phyloP scores from a whole-genome alignment of 2,113 vertebrate species.

The Microcebus murinus region DNA sequence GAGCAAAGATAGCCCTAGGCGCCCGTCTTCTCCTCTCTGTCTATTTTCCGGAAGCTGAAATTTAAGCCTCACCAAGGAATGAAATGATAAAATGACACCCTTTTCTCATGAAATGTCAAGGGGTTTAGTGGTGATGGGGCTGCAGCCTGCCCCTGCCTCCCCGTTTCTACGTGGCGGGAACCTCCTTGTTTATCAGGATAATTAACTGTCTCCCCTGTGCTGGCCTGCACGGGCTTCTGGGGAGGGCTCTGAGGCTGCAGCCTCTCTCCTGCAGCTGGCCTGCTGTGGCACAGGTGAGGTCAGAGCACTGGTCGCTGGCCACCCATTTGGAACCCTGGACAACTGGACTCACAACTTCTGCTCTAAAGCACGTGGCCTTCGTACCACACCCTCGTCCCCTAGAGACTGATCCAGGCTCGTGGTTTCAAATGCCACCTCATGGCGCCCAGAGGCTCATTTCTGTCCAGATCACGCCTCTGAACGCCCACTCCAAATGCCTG shows the following conservation, averaged over 20 bases:
- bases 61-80: slow-evolving; percentile 54
- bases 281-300: neutral
- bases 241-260: neutral
- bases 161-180: neutral
- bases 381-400: no score
- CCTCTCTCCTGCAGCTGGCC: neutral
- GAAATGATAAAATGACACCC: slow-evolving; percentile 49
- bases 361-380: neutral
- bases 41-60: slow-evolving; percentile 69
- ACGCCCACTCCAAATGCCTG: fast-evolving
- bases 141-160: neutral
- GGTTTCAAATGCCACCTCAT: neutral
- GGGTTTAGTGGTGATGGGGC: neutral
- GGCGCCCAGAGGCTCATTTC: neutral
- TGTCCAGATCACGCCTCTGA: neutral
- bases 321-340: neutral
- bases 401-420: neutral
- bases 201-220: neutral
- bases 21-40: neutral
- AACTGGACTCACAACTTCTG: neutral
- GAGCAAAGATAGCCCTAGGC: slow-evolving; percentile 35
- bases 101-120: slow-evolving; percentile 56
- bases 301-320: fast-evolving
- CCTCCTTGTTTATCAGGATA: neutral
- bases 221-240: neutral